Conservation (phyloP, 2,797 vertebrate species). For the Dendrocincla tyrannina region DNA sequence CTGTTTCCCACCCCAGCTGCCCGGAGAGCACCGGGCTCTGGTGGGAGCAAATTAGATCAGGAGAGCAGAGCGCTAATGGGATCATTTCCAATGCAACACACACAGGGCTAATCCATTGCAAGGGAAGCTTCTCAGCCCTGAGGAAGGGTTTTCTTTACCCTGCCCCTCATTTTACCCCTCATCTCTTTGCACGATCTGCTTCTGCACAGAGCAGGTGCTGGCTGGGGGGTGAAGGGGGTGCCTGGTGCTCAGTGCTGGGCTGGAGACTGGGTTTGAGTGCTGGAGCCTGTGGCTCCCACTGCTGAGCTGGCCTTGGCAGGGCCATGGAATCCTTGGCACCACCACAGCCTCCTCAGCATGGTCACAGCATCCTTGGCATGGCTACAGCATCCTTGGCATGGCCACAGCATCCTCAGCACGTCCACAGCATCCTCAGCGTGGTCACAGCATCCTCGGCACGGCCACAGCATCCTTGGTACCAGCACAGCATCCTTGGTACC, state of each 20-base stretch:
- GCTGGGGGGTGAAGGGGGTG: neutral
- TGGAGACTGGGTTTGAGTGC: neutral
- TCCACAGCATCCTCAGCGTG: rapidly evolving
- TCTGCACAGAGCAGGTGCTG: neutral
- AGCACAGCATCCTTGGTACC: rapidly evolving
- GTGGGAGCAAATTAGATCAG: slow-evolving; percentile 33
- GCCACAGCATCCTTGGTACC: rapidly evolving
- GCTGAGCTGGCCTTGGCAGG: neutral
- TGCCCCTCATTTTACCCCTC: neutral
- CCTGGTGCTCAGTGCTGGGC: neutral
- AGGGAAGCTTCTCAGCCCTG: neutral
- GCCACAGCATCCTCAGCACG: rapidly evolving
- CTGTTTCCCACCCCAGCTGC: neutral
- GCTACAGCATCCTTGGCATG: rapidly evolving
- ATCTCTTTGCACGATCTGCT: neutral
- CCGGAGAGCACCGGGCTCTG: neutral
- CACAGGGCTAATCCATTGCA: neutral
- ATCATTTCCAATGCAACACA: neutral
- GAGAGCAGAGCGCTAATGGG: neutral
- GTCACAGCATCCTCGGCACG: rapidly evolving
- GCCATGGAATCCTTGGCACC: rapidly evolving
- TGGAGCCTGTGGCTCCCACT: neutral
- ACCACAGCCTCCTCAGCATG: rapidly evolving
- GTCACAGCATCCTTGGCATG: rapidly evolving
- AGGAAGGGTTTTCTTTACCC: neutral